A percentile compares a stretch with the other conserved stretches of the same genome.
phyloP scores from a whole-genome alignment of 2,797 vertebrate genomes.

The Darevskia nairensis region DNA sequence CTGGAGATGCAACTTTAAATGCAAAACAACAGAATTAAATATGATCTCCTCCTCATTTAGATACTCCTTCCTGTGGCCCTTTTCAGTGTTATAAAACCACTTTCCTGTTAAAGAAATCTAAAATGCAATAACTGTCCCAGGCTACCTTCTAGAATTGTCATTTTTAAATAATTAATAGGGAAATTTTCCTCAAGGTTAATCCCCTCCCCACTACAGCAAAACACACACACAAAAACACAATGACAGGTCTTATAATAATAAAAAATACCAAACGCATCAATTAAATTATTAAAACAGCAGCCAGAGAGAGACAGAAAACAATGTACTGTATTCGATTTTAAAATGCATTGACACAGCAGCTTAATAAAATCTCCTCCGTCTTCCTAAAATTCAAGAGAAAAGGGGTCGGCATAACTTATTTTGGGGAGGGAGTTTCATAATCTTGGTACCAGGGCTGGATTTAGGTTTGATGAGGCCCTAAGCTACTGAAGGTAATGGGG shows the following conservation, averaged over 20 bases:
- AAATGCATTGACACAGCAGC: background rate
- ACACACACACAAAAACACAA: background rate
- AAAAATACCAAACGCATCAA: background rate
- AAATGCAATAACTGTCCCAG: background rate
- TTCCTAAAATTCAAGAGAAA: background rate
- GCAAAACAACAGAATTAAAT: slow-evolving; percentile 45
- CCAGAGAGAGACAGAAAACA: background rate
- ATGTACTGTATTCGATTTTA: background rate
- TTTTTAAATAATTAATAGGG: too few species aligned
- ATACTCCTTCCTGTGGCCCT: background rate
- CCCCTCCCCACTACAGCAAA: too few species aligned
- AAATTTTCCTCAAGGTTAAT: too few species aligned
- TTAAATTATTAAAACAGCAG: background rate
- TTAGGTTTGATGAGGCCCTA: too few species aligned
- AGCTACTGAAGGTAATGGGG: too few species aligned
- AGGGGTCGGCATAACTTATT: background rate
- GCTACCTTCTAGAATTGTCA: background rate
- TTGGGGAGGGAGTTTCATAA: background rate
- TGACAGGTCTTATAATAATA: background rate
- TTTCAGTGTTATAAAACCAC: slow-evolving; percentile 20
- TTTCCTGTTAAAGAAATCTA: background rate
- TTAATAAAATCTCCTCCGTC: background rate
- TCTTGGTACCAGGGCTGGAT: too few species aligned
- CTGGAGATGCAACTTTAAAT: background rate
- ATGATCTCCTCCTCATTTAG: background rate